A percentile compares a stretch with the other conserved stretches of the same genome.
These are phyloP conservation scores for Sebastes wilsoni DNA, from an alignment of 2,797 vertebrate genomes.

Conservation along the genomic window DNA sequence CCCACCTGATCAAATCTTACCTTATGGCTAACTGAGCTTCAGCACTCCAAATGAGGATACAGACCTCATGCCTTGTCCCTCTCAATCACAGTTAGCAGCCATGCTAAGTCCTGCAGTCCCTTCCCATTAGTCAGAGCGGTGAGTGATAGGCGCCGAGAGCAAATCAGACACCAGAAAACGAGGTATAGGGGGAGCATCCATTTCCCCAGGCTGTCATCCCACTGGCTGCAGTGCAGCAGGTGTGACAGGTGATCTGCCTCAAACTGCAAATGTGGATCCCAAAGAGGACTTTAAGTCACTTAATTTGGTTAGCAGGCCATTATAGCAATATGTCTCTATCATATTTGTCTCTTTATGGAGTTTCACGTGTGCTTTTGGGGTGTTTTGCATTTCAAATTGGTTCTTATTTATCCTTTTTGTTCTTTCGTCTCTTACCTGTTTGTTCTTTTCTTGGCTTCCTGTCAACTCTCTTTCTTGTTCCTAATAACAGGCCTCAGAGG, in stretches of 20 bases:
- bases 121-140: constrained; percentile 53
- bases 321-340: neutral
- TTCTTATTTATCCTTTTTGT: neutral
- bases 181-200: constrained; percentile 50
- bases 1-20: constrained; percentile 66
- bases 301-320: constrained; percentile 24
- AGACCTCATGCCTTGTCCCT: constrained; percentile 50
- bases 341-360: neutral
- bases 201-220: constrained; percentile 56
- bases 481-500: constrained; percentile 41
- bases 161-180: constrained; percentile 73
- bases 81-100: constrained; percentile 68
- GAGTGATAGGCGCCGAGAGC: constrained; percentile 60
- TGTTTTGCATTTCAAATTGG: neutral
- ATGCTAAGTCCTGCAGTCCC: constrained; percentile 55
- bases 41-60: constrained; percentile 52
- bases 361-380: neutral
- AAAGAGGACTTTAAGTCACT: constrained; percentile 24
- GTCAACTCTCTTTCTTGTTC: constrained; percentile 18
- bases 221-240: constrained; percentile 24
- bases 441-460: neutral
- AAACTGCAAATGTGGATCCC: constrained; percentile 17
- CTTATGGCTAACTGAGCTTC: constrained; percentile 53
- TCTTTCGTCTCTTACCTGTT: neutral
- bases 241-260: constrained; percentile 51